Percentiles rank a stretch among this genome's conserved stretches.
These are phyloP conservation scores for Plectropomus leopardus DNA, from an alignment of 2,113 vertebrate genomes.

Conservation along the genomic window DNA sequence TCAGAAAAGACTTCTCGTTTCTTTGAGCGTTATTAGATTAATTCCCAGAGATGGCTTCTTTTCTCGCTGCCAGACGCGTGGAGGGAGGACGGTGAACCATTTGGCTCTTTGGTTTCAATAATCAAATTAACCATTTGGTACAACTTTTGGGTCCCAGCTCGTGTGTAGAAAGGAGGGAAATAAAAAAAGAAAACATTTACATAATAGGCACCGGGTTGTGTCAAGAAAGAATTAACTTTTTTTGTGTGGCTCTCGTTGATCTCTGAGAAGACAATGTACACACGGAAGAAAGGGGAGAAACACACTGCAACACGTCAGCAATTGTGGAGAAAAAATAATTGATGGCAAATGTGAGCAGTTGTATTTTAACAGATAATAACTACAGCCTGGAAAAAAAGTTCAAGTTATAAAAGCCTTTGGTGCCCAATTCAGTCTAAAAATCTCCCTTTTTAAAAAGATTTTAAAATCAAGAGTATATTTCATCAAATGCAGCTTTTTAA, in stretches of 20 bases:
- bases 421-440: background rate
- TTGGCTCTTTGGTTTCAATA: slow-evolving; percentile 96
- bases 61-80: slow-evolving; percentile 95
- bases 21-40: slow-evolving; percentile 99
- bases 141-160: slow-evolving; percentile 93
- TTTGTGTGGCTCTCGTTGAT: slow-evolving; percentile 68
- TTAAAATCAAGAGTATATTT: background rate
- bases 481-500: background rate
- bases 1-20: slow-evolving; percentile 96
- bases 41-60: slow-evolving; percentile 92
- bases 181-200: slow-evolving; percentile 91
- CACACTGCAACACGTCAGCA: slow-evolving; percentile 66
- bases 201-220: slow-evolving; percentile 84
- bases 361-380: slow-evolving; percentile 16
- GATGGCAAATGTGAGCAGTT: slow-evolving; percentile 55
- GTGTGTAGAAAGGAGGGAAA: slow-evolving; percentile 92
- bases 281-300: slow-evolving; percentile 52
- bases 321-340: slow-evolving; percentile 72
- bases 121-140: slow-evolving; percentile 98
- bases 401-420: background rate
- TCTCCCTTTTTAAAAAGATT: background rate
- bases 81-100: slow-evolving; percentile 95
- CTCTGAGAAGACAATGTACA: slow-evolving; percentile 80
- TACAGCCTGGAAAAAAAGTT: background rate
- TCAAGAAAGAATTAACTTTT: slow-evolving; percentile 85